Evolutionary conservation across 2,888 invertebrate species (phyloP), one percentile per base, ranked within the genome.

Genomic region (Pollenia labialis): DNA sequence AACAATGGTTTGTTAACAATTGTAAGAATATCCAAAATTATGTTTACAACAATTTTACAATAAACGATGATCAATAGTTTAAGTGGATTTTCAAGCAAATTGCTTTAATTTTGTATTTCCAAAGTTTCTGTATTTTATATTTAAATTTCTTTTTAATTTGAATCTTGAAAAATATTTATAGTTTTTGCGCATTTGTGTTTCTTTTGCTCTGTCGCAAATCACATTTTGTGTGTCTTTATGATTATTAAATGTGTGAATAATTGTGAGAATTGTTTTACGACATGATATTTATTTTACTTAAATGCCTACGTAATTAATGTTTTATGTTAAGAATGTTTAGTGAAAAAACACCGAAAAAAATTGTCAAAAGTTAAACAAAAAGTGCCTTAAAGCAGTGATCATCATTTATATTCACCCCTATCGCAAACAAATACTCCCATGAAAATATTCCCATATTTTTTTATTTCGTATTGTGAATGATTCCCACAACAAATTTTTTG

Each of bases 301-400:
- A 79, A 74, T 74, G 79, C 66, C 77, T 66, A 72, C 71, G 77
- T 85, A 79, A 77, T 85, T 69, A 52, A 16, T 46, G 16, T 62
- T 75, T 54, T 52, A 52, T 75, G 66, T 54, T 69, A 54, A 40
- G 79, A 82, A 69, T 71, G 62, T 69, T 77, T 75, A 54, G 77
- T 54, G 18, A 16, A 46, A 32, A n/a, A 48, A 46, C 69, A 81
- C 68, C 50, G 58, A 58, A 48, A 81, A 18, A 74, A 72, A 44
- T 32, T 32, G 4, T 32, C 0, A 32, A 32, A 32, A 32, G 32
- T 32, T 4, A 32, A 32, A 32, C 32, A 32, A 32, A 6, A 32
- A 32, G 6, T 32, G 0, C 0, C 6, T 6, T 32, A 6, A 32
- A 23, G 3, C 1, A 32, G 32, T 32, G 4, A 4, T 32, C 32